A percentile compares a stretch with the other conserved stretches of the same genome.
phyloP scores from a whole-genome alignment of 2,113 vertebrate species.

The Syngnathoides biaculeatus region DNA sequence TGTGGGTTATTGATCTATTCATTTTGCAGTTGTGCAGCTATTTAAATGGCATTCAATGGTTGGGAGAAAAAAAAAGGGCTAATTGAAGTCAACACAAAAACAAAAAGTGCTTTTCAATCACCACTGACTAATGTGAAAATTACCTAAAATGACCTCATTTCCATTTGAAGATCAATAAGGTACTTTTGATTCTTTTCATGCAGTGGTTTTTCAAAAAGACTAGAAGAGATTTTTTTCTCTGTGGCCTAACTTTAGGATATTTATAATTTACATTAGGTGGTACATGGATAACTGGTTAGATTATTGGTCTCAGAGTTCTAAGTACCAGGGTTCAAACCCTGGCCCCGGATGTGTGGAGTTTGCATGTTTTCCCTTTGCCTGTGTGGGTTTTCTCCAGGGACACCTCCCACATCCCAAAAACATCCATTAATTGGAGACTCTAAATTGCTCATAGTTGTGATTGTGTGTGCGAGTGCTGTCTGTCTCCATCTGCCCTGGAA shows the following conservation, averaged over 20 bases:
- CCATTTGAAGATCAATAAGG: neutral
- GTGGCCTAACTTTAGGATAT: neutral
- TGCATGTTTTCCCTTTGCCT: too few species aligned
- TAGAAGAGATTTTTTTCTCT: neutral
- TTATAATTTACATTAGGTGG: neutral
- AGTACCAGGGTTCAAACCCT: neutral
- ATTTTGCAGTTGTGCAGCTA: conserved; percentile 44
- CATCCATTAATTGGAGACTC: too few species aligned
- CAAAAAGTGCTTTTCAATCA: conserved; percentile 11
- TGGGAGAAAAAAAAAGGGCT: conserved; percentile 22
- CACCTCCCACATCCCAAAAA: too few species aligned
- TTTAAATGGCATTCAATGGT: conserved; percentile 51
- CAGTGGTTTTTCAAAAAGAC: neutral
- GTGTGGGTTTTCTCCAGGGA: too few species aligned
- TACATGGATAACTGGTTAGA: too few species aligned
- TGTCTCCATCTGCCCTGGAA: too few species aligned
- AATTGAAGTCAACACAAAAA: conserved; percentile 18
- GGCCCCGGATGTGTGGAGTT: too few species aligned
- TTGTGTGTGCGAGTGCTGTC: too few species aligned
- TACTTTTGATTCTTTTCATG: neutral
- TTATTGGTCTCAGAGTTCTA: neutral
- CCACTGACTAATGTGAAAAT: conserved; percentile 1
- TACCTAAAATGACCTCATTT: neutral
- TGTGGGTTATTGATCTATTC: conserved; percentile 51
- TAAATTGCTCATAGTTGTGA: too few species aligned